Base-by-base conservation (phyloP, 2,113 vertebrate species). In the Hippocampus mohnikei region DNA sequence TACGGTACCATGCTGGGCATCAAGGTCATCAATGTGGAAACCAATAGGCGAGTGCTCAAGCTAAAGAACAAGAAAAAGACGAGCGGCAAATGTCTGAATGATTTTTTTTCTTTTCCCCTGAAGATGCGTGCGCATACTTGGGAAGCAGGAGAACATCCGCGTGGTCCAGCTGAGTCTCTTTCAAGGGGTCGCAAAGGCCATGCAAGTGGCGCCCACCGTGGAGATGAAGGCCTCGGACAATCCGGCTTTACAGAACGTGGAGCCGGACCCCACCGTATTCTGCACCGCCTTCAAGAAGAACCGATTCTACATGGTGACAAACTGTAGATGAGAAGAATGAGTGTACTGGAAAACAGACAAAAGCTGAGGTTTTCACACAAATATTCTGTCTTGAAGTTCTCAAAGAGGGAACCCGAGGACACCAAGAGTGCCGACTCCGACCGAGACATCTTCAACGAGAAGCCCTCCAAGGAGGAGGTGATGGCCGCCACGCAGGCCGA, bases 401-500 rank as follows among this genome's bases (percentile, higher is more conserved):
- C 96, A 12, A 98, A 96, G 86, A 91, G 97, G 78, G 97, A 99
- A 81, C 96, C 96, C 23, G 96, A 98, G 89, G 97, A 99, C 71
- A 98, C 96, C 0, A 99, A 99, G 90, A 97, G 94, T 48, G 95
- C 97, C 0, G 97, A 99, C 77, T 98, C 97, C 5, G 97, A 99
- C 91, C 90, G 97, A 86, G 97, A 99, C 85, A 94, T 99, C 70
- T 98, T 99, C 68, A 99, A 98, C 72, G 97, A 99, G 89, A 99
- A 98, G 67, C 97, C 97, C 4, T 98, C 96, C 41, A 99, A 99
- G 90, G 97, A 99, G 82, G 97, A 99, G 85, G 97, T 99, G 66
- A 98, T 99, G 97, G 97, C 97, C n/a, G 97, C 97, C 72, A 98
- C 97, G 25, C 97, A 98, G 88, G 96, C 97, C 8, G 97, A 99